phyloP scores from a whole-genome alignment of 30 jellyfish, hydroid and myxozoan species.

The Phacellophora camtschatica region DNA sequence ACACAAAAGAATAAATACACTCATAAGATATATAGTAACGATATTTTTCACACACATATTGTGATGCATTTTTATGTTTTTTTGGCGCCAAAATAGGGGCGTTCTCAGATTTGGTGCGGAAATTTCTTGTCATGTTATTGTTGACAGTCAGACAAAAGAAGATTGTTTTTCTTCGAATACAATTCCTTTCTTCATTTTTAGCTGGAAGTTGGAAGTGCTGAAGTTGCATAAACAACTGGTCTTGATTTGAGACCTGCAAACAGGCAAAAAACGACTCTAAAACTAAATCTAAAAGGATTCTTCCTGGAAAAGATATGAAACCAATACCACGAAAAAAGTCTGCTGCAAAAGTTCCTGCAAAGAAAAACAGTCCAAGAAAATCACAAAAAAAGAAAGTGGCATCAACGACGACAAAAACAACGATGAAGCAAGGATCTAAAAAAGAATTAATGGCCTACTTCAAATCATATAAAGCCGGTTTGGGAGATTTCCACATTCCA shows the following conservation, averaged over 20 bases:
- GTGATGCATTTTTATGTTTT: too few species aligned
- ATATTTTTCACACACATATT: too few species aligned
- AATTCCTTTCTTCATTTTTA: background rate
- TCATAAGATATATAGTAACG: too few species aligned
- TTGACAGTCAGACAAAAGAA: too few species aligned
- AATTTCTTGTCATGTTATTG: too few species aligned
- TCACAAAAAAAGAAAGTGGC: background rate
- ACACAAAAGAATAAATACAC: too few species aligned
- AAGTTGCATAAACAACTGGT: too few species aligned
- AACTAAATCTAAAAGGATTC: too few species aligned
- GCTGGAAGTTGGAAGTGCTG: too few species aligned
- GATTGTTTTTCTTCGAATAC: too few species aligned
- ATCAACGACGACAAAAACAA: background rate
- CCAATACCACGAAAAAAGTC: background rate
- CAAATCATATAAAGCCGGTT: conserved; percentile 69
- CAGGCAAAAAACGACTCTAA: too few species aligned
- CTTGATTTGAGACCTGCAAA: too few species aligned
- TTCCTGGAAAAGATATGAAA: background rate
- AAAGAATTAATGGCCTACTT: conserved; percentile 47
- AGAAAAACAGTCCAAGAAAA: background rate
- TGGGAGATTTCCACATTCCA: conserved; percentile 67
- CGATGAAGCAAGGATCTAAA: conserved; percentile 27
- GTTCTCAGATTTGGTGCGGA: background rate
- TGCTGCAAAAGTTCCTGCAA: conserved; percentile 1
- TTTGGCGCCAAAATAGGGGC: conserved; percentile 7